These are phyloP conservation scores for Psophia crepitans DNA, from an alignment of 2,113 vertebrate genomes.

Conservation along the genomic window DNA sequence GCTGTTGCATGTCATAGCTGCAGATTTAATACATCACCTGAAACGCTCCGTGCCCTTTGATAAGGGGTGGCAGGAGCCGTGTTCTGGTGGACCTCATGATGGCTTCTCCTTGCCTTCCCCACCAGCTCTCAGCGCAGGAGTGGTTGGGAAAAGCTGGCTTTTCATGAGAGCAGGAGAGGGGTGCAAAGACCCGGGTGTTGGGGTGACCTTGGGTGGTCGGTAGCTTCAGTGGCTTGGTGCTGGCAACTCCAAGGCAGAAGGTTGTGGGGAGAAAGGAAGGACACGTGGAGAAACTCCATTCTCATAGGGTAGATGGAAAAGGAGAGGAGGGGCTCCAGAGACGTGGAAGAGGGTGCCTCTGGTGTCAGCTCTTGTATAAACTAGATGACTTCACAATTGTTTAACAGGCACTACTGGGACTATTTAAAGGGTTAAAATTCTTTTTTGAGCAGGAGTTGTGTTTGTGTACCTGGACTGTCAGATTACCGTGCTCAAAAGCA, in stretches of 20 bases:
- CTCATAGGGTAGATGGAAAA: not conserved
- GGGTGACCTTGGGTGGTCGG: not conserved
- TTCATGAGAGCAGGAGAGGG: not conserved
- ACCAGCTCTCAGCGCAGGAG: rapidly evolving
- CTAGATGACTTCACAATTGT: not conserved
- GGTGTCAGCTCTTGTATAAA: not conserved
- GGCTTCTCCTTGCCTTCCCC: not conserved
- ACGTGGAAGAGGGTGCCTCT: not conserved
- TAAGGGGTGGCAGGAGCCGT: rapidly evolving
- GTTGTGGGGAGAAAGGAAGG: not conserved
- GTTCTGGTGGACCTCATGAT: not conserved
- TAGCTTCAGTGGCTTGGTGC: not conserved
- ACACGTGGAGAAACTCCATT: rapidly evolving
- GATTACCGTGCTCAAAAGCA: not conserved
- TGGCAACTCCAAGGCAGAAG: not conserved
- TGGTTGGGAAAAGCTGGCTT: rapidly evolving
- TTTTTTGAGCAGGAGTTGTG: not conserved
- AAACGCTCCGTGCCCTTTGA: not conserved
- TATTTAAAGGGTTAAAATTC: not conserved
- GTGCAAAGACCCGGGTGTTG: rapidly evolving
- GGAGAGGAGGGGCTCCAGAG: not conserved
- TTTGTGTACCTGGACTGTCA: not conserved
- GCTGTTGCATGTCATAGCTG: not conserved
- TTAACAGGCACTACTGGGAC: not conserved
- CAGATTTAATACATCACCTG: not conserved